Evolutionary conservation across 2,797 vertebrate genomes (phyloP), one percentile per base, ranked within the genome.

Genomic region (Coendou prehensilis): DNA sequence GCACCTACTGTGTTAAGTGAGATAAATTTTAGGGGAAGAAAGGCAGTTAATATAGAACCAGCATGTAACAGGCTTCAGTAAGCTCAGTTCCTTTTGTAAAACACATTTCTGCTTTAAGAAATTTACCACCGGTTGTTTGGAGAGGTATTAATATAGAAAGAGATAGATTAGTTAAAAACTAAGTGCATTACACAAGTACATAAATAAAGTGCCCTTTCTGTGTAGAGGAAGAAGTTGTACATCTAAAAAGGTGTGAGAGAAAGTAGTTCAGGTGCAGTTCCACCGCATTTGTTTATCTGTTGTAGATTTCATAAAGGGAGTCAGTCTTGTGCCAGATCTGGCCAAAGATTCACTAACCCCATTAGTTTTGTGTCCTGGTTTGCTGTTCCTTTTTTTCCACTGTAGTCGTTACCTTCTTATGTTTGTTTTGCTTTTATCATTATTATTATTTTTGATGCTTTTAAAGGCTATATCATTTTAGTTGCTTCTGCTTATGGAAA

Each of bases 401-500:
- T 84, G 47, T 28, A 82, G 75, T 56, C 17, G 20, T 56, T 88
- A 41, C 28, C 23, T 79, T 54, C 57, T 93, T 93, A 93, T 64
- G 15, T 1, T 76, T 64, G 20, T 59, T 41, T 85, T 73, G 37
- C 45, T 73, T 71, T 41, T 67, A 9, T 71, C 57, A 8, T 81
- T 69, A 1, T 47, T 54, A 33, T 63, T 52, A 87, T 63, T 93
- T 81, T 69, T 83, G 41, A 67, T 89, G 57, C 8, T 79, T 80
- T 92, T 83, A 95, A 92, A 89, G 87, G 63, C 41, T 84, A 0
- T 93, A 7, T 67, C 56, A 52, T 23, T 93, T 85, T 87, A 11
- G 37, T 91, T 96, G 87, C 67, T 92, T 92, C 94, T 90, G 92
- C 18, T 94, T 41, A 52, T 87, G 41, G 57, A 79, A 95, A 30